These are phyloP conservation scores for Serrognathus titanus DNA, from an alignment of 2,888 invertebrate species.

Conservation along the genomic window DNA sequence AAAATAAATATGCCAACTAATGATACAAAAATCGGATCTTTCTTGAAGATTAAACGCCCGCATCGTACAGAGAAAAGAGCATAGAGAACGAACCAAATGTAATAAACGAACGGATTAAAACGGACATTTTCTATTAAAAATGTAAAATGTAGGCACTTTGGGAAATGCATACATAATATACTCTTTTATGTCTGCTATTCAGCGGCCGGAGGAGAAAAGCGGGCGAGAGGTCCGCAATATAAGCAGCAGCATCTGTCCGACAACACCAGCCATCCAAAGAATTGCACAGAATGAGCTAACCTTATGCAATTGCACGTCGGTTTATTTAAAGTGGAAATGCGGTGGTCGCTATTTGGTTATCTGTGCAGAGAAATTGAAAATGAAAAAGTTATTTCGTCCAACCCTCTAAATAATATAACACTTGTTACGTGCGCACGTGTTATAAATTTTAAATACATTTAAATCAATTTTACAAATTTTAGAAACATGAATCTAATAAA, in stretches of 20 bases:
- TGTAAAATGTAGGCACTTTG: conserved; percentile 45
- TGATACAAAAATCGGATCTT: too few relatives aligned
- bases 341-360: conserved; percentile 16
- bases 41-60: background rate
- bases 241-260: conserved; percentile 15
- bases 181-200: conserved; percentile 19
- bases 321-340: conserved; percentile 21
- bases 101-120: conserved; percentile 44
- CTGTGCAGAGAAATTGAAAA: conserved; percentile 21
- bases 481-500: too few relatives aligned
- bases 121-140: conserved; percentile 47
- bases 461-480: too few relatives aligned
- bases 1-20: too few relatives aligned
- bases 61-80: conserved; percentile 3
- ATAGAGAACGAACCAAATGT: conserved; percentile 28
- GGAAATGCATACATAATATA: conserved; percentile 46
- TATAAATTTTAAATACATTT: too few relatives aligned
- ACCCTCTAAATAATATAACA: too few relatives aligned
- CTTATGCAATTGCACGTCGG: conserved; percentile 20
- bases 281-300: conserved; percentile 7
- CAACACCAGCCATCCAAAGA: conserved; percentile 12
- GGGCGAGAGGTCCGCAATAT: conserved; percentile 3
- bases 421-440: too few relatives aligned
- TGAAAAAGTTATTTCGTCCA: conserved; percentile 17
- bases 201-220: background rate